Conservation (phyloP, 2,888 invertebrate species). For the Nycteola revayana region DNA sequence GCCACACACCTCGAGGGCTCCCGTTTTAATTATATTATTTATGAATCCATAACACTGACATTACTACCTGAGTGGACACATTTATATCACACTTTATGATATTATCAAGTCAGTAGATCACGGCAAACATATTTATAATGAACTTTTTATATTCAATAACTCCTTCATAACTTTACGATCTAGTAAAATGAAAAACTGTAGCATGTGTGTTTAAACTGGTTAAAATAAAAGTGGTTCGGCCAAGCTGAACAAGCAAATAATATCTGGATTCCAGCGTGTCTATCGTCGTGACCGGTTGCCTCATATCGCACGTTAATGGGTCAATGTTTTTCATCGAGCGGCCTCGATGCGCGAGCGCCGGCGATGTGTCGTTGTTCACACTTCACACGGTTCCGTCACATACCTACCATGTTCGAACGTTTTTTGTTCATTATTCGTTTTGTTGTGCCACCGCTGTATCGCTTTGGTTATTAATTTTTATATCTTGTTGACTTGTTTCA, state of each 20-base stretch:
- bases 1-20: background rate
- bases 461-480: conserved; percentile 28
- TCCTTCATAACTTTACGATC: conserved; percentile 14
- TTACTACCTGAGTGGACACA: conserved; percentile 12
- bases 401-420: conserved; percentile 2
- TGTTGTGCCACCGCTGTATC: conserved; percentile 21
- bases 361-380: conserved; percentile 29
- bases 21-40: conserved; percentile 20
- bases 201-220: conserved; percentile 3
- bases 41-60: conserved; percentile 17
- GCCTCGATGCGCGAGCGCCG: conserved; percentile 31
- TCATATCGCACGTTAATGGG: conserved; percentile 42
- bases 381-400: conserved; percentile 1
- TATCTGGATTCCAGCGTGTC: conserved; percentile 26
- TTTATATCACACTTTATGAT: conserved; percentile 11
- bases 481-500: conserved; percentile 18
- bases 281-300: conserved; percentile 34
- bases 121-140: conserved; percentile 17
- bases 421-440: conserved; percentile 24
- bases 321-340: conserved; percentile 42
- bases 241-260: conserved; percentile 21
- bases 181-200: conserved; percentile 14
- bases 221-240: background rate
- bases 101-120: conserved; percentile 13
- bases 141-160: conserved; percentile 9